These are phyloP conservation scores for Actinernus sp. DNA, from an alignment of 92 coral and sea anemone genomes.

Conservation along the genomic window DNA sequence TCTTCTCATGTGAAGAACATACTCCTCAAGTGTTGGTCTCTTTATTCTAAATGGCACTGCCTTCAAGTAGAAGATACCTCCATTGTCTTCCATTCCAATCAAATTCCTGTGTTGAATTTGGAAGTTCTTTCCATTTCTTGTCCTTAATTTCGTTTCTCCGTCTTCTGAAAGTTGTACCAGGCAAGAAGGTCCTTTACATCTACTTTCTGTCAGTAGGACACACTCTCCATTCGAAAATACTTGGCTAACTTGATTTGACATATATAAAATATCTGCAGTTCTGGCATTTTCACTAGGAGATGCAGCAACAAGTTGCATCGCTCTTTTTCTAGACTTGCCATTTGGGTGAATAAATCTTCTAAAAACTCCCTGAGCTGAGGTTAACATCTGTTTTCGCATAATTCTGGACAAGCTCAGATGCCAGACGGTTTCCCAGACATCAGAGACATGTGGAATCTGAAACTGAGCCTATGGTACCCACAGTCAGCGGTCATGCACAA, in stretches of 20 bases:
- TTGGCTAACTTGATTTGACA: no score
- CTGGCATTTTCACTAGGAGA: no score
- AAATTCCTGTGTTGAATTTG: constrained; percentile 14
- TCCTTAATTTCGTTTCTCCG: constrained; percentile 18
- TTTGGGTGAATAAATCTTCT: no score
- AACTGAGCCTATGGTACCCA: no score
- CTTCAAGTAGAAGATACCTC: background rate
- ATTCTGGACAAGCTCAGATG: no score
- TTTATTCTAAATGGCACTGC: constrained; percentile 8
- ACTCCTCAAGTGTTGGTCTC: constrained; percentile 29
- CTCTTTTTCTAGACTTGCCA: no score
- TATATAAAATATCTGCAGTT: no score
- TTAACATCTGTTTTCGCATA: no score
- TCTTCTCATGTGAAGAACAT: constrained; percentile 26
- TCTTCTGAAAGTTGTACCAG: constrained; percentile 11
- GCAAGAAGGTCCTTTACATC: constrained; percentile 17
- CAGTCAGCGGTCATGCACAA: background rate
- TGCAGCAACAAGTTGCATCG: no score
- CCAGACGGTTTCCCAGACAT: no score
- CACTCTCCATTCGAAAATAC: constrained; percentile 21
- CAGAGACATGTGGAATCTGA: no score
- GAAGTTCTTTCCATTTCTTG: constrained; percentile 19
- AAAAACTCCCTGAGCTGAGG: no score
- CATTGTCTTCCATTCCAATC: constrained; percentile 15
- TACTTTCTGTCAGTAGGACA: constrained; percentile 8